Evolutionary conservation across 2,797 vertebrate genomes (phyloP).

Genomic region (Oryzias sinensis): DNA sequence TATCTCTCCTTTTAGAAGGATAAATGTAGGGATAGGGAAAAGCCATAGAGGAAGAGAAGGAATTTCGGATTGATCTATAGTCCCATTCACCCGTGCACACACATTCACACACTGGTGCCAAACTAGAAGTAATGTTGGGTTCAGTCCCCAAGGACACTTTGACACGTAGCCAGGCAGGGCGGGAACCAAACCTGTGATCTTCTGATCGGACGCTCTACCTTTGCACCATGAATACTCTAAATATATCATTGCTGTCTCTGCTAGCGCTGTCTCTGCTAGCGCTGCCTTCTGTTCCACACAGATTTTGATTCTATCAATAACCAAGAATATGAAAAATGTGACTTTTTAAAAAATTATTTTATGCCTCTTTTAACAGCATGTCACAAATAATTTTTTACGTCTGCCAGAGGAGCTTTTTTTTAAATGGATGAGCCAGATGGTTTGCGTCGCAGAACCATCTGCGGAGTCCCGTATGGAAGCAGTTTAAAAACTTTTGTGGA

Average conservation of each 20-base stretch:
- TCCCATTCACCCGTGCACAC: no score
- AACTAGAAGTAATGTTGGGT: no score
- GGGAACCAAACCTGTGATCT: no score
- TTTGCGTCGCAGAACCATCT: background rate
- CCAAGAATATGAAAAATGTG: background rate
- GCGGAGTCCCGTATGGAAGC: background rate
- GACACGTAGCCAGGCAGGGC: no score
- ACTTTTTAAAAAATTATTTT: background rate
- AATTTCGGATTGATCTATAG: no score
- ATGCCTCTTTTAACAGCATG: background rate
- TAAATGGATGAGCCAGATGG: background rate
- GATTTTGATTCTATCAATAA: background rate
- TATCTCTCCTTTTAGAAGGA: no score
- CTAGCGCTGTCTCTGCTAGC: background rate
- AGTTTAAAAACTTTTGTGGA: background rate
- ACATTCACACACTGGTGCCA: no score
- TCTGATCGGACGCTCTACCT: no score
- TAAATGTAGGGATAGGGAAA: no score
- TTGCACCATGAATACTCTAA: background rate
- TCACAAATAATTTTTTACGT: background rate
- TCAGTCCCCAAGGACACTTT: no score
- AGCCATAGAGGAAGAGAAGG: no score
- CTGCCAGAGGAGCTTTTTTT: background rate
- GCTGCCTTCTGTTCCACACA: background rate
- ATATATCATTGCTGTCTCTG: background rate